Conservation (phyloP, 2,797 vertebrate genomes). For the Phoxinus dragarum region DNA sequence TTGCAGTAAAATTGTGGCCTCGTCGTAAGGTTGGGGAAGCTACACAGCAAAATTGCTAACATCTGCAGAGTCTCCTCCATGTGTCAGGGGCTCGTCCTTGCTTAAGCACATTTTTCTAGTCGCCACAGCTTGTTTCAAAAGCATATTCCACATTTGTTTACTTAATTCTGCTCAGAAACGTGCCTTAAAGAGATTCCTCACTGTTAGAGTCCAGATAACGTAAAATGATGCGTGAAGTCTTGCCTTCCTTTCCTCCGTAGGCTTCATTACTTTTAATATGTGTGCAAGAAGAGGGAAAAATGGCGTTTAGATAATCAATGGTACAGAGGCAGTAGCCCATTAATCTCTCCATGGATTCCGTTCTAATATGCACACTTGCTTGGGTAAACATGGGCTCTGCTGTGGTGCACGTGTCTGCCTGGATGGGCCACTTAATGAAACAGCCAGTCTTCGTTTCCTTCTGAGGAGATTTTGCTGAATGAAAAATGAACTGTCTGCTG, state of each 20-base stretch:
- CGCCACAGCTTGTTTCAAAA: slow-evolving; percentile 64
- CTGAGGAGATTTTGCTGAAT: slow-evolving; percentile 76
- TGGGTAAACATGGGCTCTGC: slow-evolving; percentile 80
- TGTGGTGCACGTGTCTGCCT: slow-evolving; percentile 79
- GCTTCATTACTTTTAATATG: slow-evolving; percentile 87
- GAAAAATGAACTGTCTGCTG: slow-evolving; percentile 77
- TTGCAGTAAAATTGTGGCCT: slow-evolving; percentile 81
- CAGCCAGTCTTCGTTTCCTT: slow-evolving; percentile 74
- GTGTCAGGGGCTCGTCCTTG: slow-evolving; percentile 77
- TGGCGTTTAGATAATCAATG: slow-evolving; percentile 84
- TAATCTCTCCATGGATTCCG: slow-evolving; percentile 82
- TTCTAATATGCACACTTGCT: slow-evolving; percentile 81
- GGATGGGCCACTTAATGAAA: slow-evolving; percentile 86
- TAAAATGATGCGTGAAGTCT: slow-evolving; percentile 84
- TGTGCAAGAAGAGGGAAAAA: slow-evolving; percentile 71
- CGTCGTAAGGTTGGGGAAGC: slow-evolving; percentile 79
- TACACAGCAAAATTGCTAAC: slow-evolving; percentile 79
- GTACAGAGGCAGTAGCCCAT: slow-evolving; percentile 80
- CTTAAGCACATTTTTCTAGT: slow-evolving; percentile 76
- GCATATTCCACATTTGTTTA: slow-evolving; percentile 81
- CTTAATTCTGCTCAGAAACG: slow-evolving; percentile 83
- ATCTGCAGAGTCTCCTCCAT: slow-evolving; percentile 77
- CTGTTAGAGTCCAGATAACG: slow-evolving; percentile 82
- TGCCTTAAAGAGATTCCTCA: slow-evolving; percentile 82
- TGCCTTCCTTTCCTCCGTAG: slow-evolving; percentile 75